These are phyloP conservation scores for Phoxinus phoxinus DNA, from an alignment of 2,113 vertebrate species.

Conservation along the genomic window DNA sequence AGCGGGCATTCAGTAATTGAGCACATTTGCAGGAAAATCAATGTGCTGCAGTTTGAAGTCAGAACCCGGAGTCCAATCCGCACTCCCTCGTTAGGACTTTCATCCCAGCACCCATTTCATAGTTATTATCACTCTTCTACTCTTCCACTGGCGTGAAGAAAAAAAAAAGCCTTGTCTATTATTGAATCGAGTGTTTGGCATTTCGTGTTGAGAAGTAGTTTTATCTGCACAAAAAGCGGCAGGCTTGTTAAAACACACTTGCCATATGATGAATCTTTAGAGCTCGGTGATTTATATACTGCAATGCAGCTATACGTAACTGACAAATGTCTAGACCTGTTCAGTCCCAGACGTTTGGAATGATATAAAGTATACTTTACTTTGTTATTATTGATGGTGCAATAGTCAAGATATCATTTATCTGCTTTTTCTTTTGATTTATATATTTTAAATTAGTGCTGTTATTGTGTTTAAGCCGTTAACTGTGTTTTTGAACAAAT, in stretches of 20 bases:
- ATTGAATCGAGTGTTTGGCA: slow-evolving; percentile 6
- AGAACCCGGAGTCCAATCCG: slow-evolving; percentile 3
- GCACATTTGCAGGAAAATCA: slow-evolving; percentile 32
- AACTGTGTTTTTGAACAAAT: neutral
- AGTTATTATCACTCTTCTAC: slow-evolving; percentile 40
- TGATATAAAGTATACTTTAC: neutral
- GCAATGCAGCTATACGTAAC: neutral
- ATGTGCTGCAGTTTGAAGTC: slow-evolving; percentile 34
- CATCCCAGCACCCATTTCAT: slow-evolving; percentile 38
- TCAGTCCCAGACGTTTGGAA: neutral
- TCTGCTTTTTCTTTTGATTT: neutral
- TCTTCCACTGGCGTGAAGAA: neutral
- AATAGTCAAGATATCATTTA: neutral
- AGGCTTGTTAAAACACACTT: neutral
- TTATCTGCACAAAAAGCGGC: neutral
- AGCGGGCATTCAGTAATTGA: slow-evolving; percentile 17
- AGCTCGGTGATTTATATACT: neutral
- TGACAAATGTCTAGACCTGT: neutral
- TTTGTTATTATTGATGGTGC: neutral
- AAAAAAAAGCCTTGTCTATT: slow-evolving; percentile 1
- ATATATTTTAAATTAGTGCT: neutral
- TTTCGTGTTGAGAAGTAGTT: neutral
- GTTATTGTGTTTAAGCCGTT: neutral
- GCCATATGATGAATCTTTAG: neutral
- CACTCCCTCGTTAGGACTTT: slow-evolving; percentile 35